Base-by-base conservation (phyloP, 1,140 invertebrate genomes). In the Dermatophagoides farinae region DNA sequence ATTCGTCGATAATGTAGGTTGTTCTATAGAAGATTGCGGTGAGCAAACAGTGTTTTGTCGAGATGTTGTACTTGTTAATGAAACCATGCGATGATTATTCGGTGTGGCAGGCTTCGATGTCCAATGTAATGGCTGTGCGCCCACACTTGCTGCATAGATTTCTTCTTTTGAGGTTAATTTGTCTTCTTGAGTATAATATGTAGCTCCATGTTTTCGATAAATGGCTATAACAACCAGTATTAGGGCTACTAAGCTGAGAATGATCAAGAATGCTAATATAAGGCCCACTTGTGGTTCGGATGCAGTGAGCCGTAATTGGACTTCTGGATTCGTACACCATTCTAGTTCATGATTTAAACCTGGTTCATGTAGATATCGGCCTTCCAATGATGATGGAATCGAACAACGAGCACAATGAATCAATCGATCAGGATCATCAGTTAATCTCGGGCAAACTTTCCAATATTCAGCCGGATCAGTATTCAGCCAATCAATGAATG, bases 171-270 rank as follows among this genome's bases (percentile, higher is more conserved):
- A 68, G 64, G 38, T 40, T 25, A 55, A 55, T 44, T 81, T 79
- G 64, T 81, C 80, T 69, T 83, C 82, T 67, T 82, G 77, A 0
- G 82, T 83, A 68, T 84, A 83, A 67, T 84, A 84, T 40, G 78
- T 78, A 11, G 80, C 81, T 0, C 80, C 77, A 62, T 82, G 79
- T 18, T 79, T 73, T 44, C 76, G 71, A 25, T 79, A 78, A 25
- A 70, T 59, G 23, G 70, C 65, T 20, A 73, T 47, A 9, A 66
- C 66, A 16, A 72, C 65, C 6, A 69, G 60, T 1, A 72, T 63
- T 10, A 69, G 60, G 1, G 70, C 62, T 6, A 73, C 55, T 9
- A 75, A 50, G 10, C 71, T 57, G 37, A 73, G 63, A 1, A 70
- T 65, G 20, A 74, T 65, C 10, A 67, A 65, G 53, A 71, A 68